Percentiles rank a stretch among this genome's conserved stretches.
Evolutionary conservation across 1,140 invertebrate species (phyloP).

Genomic region (Cyclargus thomasi): DNA sequence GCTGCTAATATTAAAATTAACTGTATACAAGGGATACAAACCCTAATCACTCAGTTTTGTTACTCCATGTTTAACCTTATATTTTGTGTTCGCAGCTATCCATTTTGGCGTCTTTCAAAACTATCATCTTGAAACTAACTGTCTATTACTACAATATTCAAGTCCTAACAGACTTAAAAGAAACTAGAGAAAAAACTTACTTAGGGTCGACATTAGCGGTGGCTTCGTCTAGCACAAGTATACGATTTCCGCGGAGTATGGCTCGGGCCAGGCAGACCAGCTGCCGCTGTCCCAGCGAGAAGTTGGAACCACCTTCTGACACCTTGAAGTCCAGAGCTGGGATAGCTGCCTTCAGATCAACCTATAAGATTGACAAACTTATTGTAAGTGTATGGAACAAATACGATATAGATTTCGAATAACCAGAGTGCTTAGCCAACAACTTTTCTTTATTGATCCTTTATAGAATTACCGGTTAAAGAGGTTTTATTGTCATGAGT

Average conservation of each 20-base stretch:
- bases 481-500: too few species aligned
- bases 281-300: conserved; percentile 85
- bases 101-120: too few species aligned
- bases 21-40: too few species aligned
- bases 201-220: conserved; percentile 80
- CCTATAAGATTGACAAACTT: conserved; percentile 35
- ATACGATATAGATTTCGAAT: too few species aligned
- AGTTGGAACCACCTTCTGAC: conserved; percentile 79
- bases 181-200: conserved; percentile 39
- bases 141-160: background rate
- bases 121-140: background rate
- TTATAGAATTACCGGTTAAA: too few species aligned
- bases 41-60: too few species aligned
- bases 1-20: too few species aligned
- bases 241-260: conserved; percentile 80
- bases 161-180: background rate
- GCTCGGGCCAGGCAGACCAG: conserved; percentile 85
- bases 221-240: conserved; percentile 84
- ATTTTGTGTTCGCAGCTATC: too few species aligned
- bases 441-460: background rate
- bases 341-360: conserved; percentile 73
- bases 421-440: too few species aligned
- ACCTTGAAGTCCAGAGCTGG: conserved; percentile 76
- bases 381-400: background rate
- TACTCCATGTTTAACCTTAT: too few species aligned